These are phyloP conservation scores for Noctua janthe DNA, from an alignment of 2,888 invertebrate genomes.

Conservation along the genomic window DNA sequence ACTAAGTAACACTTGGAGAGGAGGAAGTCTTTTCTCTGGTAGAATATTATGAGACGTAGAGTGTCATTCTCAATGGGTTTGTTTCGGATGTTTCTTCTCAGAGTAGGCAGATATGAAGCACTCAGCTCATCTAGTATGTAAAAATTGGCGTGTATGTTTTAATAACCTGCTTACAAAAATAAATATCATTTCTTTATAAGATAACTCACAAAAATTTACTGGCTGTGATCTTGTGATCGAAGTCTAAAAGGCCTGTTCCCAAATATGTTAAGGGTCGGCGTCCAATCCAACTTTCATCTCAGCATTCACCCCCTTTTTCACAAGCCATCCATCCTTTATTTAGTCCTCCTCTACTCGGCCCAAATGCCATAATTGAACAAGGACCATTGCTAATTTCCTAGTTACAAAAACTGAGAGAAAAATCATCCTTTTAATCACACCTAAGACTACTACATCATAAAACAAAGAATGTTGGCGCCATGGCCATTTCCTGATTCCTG, in stretches of 20 bases:
- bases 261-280: neutral
- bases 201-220: neutral
- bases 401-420: neutral
- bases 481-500: constrained; percentile 50
- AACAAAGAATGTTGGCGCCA: constrained; percentile 35
- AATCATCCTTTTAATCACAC: neutral
- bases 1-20: neutral
- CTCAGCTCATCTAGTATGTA: neutral
- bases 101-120: neutral
- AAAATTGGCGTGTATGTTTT: too few species aligned
- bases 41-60: neutral
- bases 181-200: neutral
- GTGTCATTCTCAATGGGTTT: neutral
- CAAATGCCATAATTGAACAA: neutral
- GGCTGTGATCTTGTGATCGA: neutral
- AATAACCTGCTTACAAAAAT: neutral
- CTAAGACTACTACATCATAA: neutral
- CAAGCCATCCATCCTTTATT: neutral
- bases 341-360: neutral
- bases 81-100: neutral
- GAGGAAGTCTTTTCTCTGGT: neutral
- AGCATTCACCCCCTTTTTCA: neutral
- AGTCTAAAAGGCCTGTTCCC: neutral
- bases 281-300: neutral
- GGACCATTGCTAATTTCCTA: neutral